Conservation (phyloP, 2,113 vertebrate genomes). For the Odontesthes bonariensis region DNA sequence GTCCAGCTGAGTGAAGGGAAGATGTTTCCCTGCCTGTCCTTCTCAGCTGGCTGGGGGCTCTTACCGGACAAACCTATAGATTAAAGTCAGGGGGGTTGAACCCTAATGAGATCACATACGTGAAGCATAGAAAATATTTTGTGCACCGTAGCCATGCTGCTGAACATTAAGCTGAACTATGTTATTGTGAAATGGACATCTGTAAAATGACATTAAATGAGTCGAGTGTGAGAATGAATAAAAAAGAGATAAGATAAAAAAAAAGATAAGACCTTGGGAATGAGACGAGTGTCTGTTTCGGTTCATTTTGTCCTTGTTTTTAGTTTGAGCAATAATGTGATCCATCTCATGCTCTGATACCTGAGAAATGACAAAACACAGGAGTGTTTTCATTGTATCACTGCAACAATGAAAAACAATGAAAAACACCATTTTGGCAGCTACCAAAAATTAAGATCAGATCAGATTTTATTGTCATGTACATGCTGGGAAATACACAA, state of each 20-base stretch:
- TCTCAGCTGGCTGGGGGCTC: slow-evolving; percentile 84
- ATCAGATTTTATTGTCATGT: too few relatives aligned
- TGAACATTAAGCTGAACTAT: too few relatives aligned
- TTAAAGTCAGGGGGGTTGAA: not conserved
- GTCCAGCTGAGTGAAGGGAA: slow-evolving; percentile 86
- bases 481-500: too few relatives aligned
- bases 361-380: slow-evolving; percentile 68
- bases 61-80: slow-evolving; percentile 87
- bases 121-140: too few relatives aligned
- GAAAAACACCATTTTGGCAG: too few relatives aligned
- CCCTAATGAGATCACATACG: too few relatives aligned
- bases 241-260: not conserved
- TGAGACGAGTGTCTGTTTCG: slow-evolving; percentile 83
- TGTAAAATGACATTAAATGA: not conserved
- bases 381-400: too few relatives aligned
- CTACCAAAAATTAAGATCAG: too few relatives aligned
- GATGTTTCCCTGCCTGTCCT: slow-evolving; percentile 82
- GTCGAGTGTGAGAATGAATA: too few relatives aligned
- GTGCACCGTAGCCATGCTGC: too few relatives aligned
- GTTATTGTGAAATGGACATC: too few relatives aligned
- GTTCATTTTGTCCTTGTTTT: slow-evolving; percentile 85
- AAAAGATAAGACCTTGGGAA: slow-evolving; percentile 79
- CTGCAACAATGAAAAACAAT: too few relatives aligned
- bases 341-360: slow-evolving; percentile 98
- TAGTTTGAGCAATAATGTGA: slow-evolving; percentile 90